Percentiles rank a stretch among this genome's conserved stretches.
These are phyloP conservation scores for Gopherus evgoodei DNA, from an alignment of 2,113 vertebrate species.

Conservation along the genomic window DNA sequence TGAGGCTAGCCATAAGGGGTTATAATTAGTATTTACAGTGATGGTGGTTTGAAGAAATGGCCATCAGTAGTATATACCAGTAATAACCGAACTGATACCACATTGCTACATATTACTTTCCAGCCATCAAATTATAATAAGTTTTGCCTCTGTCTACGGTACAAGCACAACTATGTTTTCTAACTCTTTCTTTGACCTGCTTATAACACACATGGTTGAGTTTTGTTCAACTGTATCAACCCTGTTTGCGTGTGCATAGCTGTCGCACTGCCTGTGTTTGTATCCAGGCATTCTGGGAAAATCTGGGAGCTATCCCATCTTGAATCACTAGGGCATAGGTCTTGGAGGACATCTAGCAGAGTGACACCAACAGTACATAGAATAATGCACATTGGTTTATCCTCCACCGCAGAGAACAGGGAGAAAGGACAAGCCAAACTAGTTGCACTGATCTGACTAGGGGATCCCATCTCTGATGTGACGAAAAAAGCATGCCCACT, in stretches of 20 bases:
- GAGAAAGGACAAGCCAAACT: neutral
- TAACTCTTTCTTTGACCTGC: neutral
- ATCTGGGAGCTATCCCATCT: neutral
- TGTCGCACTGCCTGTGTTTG: neutral
- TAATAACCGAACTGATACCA: neutral
- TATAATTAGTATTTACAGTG: neutral
- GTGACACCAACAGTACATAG: neutral
- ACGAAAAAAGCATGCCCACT: neutral
- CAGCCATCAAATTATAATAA: neutral
- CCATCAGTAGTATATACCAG: neutral
- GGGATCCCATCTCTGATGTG: neutral
- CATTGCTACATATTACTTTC: neutral
- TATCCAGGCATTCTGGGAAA: neutral
- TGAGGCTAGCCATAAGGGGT: neutral
- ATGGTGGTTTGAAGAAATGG: neutral
- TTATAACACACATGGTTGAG: neutral
- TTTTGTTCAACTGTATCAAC: neutral
- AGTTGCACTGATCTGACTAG: neutral
- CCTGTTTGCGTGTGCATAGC: neutral
- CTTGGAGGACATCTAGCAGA: neutral
- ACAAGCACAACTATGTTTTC: neutral
- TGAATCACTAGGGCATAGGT: neutral
- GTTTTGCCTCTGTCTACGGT: neutral
- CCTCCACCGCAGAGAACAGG: neutral
- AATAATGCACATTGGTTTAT: accelerated